Evolutionary conservation across 2,888 invertebrate genomes (phyloP), one percentile per base, ranked within the genome.

Genomic region (Geophilus truncorum): DNA sequence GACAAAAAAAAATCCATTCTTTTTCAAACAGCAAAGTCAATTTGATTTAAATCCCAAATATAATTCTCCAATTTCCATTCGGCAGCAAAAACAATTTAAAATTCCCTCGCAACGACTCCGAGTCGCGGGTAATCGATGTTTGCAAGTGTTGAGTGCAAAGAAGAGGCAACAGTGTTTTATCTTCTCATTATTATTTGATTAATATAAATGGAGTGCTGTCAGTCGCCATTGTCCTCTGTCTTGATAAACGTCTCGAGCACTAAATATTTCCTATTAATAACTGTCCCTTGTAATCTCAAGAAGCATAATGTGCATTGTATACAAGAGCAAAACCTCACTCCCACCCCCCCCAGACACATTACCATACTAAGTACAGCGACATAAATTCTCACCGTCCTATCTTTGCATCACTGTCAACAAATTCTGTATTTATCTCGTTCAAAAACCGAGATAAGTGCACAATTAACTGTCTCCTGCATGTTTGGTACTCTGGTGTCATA

Each of bases 121-220:
- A 45, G n/a, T 18, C 15, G 18, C 7, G 62, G 25, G 62, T 12
- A 62, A 62, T 62, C 62, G 15, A 62, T 62, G 62, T 62, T 62
- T 62, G 15, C 45, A 18, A 45, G 45, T n/a, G n/a, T n/a, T n/a
- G n/a, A n/a, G n/a, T n/a, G n/a, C n/a, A n/a, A n/a, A n/a, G 18
- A 45, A 45, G 18, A 45, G n/a, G 45, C 7, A n/a, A 1, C 45
- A 62, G 62, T 62, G 62, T 62, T 62, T 62, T 62, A 62, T 62
- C 62, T 62, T 10, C 62, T 62, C 62, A 23, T 62, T 62, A 62
- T 62, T 62, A 62, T 62, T 62, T 62, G 62, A 62, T 62, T 62
- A 62, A 62, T 62, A 62, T 62, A 62, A 62, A 62, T 62, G 62
- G 62, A 62, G 62, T 62, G 62, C 62, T 62, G 62, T 62, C 62